phyloP scores from a whole-genome alignment of 2,888 invertebrate genomes.

The Scelioninae gen. 1 region DNA sequence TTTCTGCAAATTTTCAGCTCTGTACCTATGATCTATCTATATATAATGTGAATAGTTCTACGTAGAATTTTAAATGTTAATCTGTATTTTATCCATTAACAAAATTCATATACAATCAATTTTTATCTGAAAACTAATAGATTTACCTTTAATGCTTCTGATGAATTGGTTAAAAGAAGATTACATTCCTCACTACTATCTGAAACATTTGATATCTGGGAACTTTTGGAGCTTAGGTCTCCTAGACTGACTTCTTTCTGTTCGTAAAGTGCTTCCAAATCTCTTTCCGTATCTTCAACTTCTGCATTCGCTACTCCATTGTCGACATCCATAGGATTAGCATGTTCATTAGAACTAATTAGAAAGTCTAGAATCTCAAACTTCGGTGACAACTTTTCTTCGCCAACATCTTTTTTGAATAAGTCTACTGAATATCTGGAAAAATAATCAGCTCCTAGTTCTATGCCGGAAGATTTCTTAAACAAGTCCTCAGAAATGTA shows the following conservation, averaged over 20 bases:
- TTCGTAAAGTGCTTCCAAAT: constrained; percentile 84
- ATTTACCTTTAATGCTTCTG: constrained; percentile 81
- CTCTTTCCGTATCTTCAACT: constrained; percentile 87
- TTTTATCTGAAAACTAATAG: too few species aligned
- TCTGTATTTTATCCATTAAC: too few species aligned
- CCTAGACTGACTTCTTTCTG: constrained; percentile 84
- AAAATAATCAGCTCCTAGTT: constrained; percentile 70
- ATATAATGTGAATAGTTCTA: too few species aligned
- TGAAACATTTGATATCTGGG: constrained; percentile 92
- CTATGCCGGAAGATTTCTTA: constrained; percentile 72
- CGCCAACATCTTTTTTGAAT: constrained; percentile 82
- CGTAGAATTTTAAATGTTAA: too few species aligned
- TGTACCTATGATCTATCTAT: too few species aligned
- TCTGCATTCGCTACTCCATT: constrained; percentile 77
- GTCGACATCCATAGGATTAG: constrained; percentile 81
- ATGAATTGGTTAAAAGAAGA: constrained; percentile 85
- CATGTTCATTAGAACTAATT: constrained; percentile 89
- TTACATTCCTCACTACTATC: constrained; percentile 94
- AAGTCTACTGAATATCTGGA: constrained; percentile 78
- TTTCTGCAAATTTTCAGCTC: too few species aligned
- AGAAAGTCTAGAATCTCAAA: constrained; percentile 95
- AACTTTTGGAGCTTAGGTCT: constrained; percentile 89
- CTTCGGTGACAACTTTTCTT: constrained; percentile 87
- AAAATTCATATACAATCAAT: too few species aligned
- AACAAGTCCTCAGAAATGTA: constrained; percentile 77